Base-by-base conservation (phyloP, 2,113 vertebrate genomes). In the Malaclemys terrapin region DNA sequence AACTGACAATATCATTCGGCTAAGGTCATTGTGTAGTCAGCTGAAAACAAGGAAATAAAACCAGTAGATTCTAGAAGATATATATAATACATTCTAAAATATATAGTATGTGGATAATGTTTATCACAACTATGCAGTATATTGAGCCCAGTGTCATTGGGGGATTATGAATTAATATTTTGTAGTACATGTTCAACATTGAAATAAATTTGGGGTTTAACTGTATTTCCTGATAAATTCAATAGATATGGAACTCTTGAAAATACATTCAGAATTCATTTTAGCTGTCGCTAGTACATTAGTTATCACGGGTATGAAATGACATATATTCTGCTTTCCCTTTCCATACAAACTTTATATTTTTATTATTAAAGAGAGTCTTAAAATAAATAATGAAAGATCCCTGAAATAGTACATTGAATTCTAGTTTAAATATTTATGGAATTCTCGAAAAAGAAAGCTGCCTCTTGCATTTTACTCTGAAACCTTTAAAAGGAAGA, bases 361-460 rank as follows among this genome's bases (percentile, higher is more conserved):
- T 93, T 93, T 97, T 87, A 80, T 95, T 97, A 97, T 95, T 97
- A 97, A 97, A 96, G 56, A 85, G 83, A 94, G 90, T 87, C 87
- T 98, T 96, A 97, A 94, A 93, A 98, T 98, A 98, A 98, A 98
- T 98, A 98, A 98, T 97, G 92, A 86, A 98, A 47, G 78, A 94
- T 96, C 95, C 91, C 93, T 96, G 94, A 97, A 95, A 96, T 0
- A 27, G 91, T 85, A 97, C 53, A 92, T 47, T 94, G 90, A 62
- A 65, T 96, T 96, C 93, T 85, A 95, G 95, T 97, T 98, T 91
- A 98, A 98, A 98, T 98, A 98, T 98, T 98, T 93, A 98, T 97
- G 90, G 29, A 93, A 93, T 94, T 97, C 91, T 92, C 96, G 90
- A 93, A 96, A 97, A 95, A 94, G 85, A 95, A 97, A 97, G 94